phyloP scores from a whole-genome alignment of 2,888 invertebrate species.

The Hemaris fuciformis region DNA sequence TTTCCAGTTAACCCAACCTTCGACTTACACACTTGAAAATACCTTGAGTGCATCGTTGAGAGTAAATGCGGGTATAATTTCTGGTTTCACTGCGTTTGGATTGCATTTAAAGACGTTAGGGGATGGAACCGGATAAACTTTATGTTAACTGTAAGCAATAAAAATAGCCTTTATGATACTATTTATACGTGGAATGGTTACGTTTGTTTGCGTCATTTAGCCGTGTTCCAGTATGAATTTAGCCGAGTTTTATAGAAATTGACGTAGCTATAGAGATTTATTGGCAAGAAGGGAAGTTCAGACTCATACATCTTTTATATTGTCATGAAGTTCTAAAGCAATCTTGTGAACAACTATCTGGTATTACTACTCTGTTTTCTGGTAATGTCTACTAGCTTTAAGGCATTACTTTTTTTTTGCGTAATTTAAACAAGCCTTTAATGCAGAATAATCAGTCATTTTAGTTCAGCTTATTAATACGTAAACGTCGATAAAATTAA shows the following conservation, averaged over 20 bases:
- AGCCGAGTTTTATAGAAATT: constrained; percentile 40
- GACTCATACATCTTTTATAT: background rate
- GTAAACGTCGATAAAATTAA: too few relatives aligned
- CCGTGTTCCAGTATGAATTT: constrained; percentile 47
- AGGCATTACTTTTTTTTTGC: too few relatives aligned
- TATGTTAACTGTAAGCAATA: constrained; percentile 76
- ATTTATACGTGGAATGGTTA: constrained; percentile 77
- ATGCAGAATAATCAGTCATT: too few relatives aligned
- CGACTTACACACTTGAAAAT: constrained; percentile 56
- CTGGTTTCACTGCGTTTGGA: constrained; percentile 72
- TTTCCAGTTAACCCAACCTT: constrained; percentile 59
- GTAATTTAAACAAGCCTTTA: too few relatives aligned
- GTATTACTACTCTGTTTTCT: too few relatives aligned
- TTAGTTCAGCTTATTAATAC: too few relatives aligned
- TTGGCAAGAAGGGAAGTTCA: background rate
- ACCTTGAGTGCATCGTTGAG: constrained; percentile 78
- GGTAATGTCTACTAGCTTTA: too few relatives aligned
- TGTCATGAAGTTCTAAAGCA: background rate
- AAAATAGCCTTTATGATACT: constrained; percentile 79
- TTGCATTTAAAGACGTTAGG: constrained; percentile 74
- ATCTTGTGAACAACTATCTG: background rate
- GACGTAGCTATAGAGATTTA: constrained; percentile 23
- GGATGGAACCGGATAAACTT: constrained; percentile 76
- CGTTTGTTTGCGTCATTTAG: constrained; percentile 60
- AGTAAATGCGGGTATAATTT: constrained; percentile 77